Evolutionary conservation across 2,888 invertebrate genomes (phyloP).

Genomic region (Trissolcus brochymenae): DNA sequence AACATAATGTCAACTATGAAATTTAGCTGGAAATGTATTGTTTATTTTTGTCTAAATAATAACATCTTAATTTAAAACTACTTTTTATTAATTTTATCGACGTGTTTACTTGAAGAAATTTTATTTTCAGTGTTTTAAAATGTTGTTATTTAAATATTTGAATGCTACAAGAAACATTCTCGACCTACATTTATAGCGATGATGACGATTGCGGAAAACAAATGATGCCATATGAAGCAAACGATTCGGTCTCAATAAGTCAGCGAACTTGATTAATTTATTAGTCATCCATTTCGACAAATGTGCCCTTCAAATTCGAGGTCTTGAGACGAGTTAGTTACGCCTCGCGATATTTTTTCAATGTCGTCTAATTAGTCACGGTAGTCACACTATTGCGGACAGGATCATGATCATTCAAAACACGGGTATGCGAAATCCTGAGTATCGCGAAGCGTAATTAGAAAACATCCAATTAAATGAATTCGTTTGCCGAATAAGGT

Average conservation of each 20-base stretch:
- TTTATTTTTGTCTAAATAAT: too few relatives aligned
- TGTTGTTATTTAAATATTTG: too few relatives aligned
- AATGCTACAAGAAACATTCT: too few relatives aligned
- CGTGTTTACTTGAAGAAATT: too few relatives aligned
- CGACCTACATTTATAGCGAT: neutral
- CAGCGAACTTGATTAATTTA: slow-evolving; percentile 26
- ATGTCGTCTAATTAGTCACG: slow-evolving; percentile 62
- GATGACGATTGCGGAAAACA: slow-evolving; percentile 15
- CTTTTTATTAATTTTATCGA: too few relatives aligned
- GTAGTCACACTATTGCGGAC: slow-evolving; percentile 53
- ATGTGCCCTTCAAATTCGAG: slow-evolving; percentile 49
- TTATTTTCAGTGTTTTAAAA: too few relatives aligned
- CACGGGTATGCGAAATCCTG: slow-evolving; percentile 49
- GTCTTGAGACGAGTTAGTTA: slow-evolving; percentile 54
- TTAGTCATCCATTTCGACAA: slow-evolving; percentile 35
- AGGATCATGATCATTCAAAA: slow-evolving; percentile 58
- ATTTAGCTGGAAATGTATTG: too few relatives aligned
- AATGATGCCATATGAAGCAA: neutral
- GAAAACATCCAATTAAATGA: too few relatives aligned
- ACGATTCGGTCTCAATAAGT: slow-evolving; percentile 1
- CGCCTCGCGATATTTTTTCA: slow-evolving; percentile 51
- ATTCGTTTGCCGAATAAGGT: too few relatives aligned
- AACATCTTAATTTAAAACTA: too few relatives aligned
- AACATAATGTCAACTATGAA: too few relatives aligned
- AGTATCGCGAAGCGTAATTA: too few relatives aligned